Evolutionary conservation across 2,113 vertebrate genomes (phyloP), one percentile per base, ranked within the genome.

Genomic region (Odocoileus hemionus): DNA sequence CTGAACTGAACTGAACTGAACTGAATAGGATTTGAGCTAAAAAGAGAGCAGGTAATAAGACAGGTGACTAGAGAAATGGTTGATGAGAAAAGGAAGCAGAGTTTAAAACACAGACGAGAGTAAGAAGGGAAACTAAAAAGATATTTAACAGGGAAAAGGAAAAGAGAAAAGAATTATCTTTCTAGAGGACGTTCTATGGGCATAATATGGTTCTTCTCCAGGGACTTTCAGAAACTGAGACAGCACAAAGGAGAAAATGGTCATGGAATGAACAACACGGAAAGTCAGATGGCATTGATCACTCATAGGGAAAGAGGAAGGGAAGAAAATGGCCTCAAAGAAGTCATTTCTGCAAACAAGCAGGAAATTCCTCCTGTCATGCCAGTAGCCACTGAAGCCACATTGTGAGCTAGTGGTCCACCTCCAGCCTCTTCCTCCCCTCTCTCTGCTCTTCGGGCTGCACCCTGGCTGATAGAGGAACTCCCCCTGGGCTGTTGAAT

Each of bases 11-110:
- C n/a, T 70, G 39, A 36, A 10, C n/a, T 70, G 67, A 70, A 39
- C 8, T 70, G n/a, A 58, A 52, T 25, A 83, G 78, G 2, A 91
- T 93, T 96, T 92, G 74, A 95, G 47, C 50, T 95, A 78, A 83
- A 95, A 97, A 86, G 76, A 86, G 61, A 89, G 61, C 26, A 61
- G 8, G 25, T 86, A 92, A 74, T 55, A 89, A 95, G 30, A 50
- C 28, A 83, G 55, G 17, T 86, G 39, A 74, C 14, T 88, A 33
- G 39, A 55, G 43, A 94, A 85, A 95, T 95, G 36, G 58, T 39
- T 82, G 55, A 57, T 94, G 16, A 97, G 76, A 89, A 96, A 93
- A 97, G 39, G 21, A 89, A 92, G 45, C 8, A 43, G 11, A 21
- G 1, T 88, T 84, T 86, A 86, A 76, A 93, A 93, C 30, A 76